These are phyloP conservation scores for Listronotus bonariensis DNA, from an alignment of 1,140 invertebrate species.

Conservation along the genomic window DNA sequence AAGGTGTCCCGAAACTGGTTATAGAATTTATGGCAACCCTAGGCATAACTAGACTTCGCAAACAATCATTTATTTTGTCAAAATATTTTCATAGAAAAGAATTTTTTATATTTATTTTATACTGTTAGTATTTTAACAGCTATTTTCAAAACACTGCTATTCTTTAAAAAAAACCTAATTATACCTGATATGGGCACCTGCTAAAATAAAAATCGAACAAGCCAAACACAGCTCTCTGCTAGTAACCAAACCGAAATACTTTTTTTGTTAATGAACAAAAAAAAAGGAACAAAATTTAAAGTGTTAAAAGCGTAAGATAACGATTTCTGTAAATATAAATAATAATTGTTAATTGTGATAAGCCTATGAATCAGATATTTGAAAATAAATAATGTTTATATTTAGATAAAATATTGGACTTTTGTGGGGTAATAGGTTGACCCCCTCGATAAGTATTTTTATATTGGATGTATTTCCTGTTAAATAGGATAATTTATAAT, in stretches of 20 bases:
- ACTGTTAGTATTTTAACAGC: no score
- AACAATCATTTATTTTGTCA: no score
- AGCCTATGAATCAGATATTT: conserved; percentile 39
- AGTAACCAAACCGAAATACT: neutral
- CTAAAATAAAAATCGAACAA: conserved; percentile 4
- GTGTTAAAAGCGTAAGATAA: conserved; percentile 4
- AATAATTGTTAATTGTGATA: conserved; percentile 43
- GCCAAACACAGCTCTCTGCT: neutral
- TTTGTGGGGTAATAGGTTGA: conserved; percentile 34
- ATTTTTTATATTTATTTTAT: no score
- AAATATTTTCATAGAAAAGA: no score
- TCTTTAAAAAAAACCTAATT: no score
- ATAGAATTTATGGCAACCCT: no score
- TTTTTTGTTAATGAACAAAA: conserved; percentile 9
- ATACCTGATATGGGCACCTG: neutral
- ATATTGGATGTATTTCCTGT: conserved; percentile 40
- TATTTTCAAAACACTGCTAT: no score
- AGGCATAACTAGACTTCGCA: no score
- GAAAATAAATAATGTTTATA: conserved; percentile 40
- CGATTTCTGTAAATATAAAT: conserved; percentile 39
- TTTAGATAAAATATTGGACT: conserved; percentile 35
- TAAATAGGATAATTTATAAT: conserved; percentile 38
- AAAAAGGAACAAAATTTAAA: conserved; percentile 10
- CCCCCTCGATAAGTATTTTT: conserved; percentile 35
- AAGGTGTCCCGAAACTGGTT: no score